These are phyloP conservation scores for Rhingia campestris DNA, from an alignment of 2,888 invertebrate genomes.

Conservation along the genomic window DNA sequence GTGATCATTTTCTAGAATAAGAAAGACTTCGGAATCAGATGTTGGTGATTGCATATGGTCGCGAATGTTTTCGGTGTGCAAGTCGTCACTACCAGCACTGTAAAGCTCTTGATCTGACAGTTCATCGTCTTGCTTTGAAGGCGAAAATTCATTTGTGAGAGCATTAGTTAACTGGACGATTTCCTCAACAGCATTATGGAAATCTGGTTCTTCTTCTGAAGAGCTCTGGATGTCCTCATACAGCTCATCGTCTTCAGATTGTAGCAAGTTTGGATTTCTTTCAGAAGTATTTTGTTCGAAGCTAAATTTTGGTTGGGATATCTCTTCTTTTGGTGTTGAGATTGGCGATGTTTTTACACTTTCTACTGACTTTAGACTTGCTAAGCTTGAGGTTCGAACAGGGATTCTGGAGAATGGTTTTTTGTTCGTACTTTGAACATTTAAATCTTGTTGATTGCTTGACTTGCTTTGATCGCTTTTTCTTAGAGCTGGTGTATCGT, in stretches of 20 bases:
- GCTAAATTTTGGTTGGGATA: not conserved
- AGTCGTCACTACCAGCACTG: slow-evolving; percentile 77
- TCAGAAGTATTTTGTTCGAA: slow-evolving; percentile 1
- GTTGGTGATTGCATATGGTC: slow-evolving; percentile 75
- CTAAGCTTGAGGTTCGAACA: slow-evolving; percentile 76
- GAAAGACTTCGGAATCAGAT: slow-evolving; percentile 76
- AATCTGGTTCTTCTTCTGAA: slow-evolving; percentile 75
- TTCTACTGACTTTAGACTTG: slow-evolving; percentile 75
- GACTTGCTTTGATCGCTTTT: not conserved
- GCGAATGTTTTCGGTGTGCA: slow-evolving; percentile 38
- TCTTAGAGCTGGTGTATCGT: not conserved
- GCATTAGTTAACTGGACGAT: slow-evolving; percentile 1
- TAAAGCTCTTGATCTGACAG: slow-evolving; percentile 78
- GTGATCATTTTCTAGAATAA: slow-evolving; percentile 68
- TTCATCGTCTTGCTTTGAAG: slow-evolving; percentile 72
- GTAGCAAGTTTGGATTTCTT: not conserved
- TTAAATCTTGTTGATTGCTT: not conserved
- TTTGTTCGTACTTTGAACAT: slow-evolving; percentile 8
- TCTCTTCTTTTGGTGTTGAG: slow-evolving; percentile 15
- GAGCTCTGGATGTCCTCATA: slow-evolving; percentile 78
- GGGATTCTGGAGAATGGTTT: slow-evolving; percentile 79
- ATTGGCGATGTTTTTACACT: slow-evolving; percentile 14
- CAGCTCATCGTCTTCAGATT: slow-evolving; percentile 76
- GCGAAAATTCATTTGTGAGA: not conserved
- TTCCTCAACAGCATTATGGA: slow-evolving; percentile 60